These are phyloP conservation scores for Andrena trimmerana DNA, from an alignment of 2,888 invertebrate genomes.

Conservation along the genomic window DNA sequence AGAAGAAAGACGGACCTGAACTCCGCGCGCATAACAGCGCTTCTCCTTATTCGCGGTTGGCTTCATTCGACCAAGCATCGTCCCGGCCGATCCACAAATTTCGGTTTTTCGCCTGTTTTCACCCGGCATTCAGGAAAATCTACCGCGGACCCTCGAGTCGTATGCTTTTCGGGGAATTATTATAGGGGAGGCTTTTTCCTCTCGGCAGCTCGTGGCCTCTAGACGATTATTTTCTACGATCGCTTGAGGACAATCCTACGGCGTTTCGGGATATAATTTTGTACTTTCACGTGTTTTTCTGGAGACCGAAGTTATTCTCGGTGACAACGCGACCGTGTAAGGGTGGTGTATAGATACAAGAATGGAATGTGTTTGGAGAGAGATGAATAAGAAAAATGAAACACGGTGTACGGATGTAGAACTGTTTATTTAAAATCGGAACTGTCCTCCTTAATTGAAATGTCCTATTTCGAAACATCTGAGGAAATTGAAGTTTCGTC, in stretches of 20 bases:
- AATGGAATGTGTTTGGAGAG: background rate
- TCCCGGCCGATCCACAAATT: conserved; percentile 45
- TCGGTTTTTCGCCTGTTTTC: conserved; percentile 67
- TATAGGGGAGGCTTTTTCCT: background rate
- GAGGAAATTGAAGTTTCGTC: too few relatives aligned
- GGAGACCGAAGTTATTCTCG: background rate
- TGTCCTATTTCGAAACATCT: too few relatives aligned
- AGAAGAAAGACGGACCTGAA: conserved; percentile 62
- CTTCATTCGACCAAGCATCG: conserved; percentile 64
- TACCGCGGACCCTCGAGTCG: background rate
- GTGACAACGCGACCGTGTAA: background rate
- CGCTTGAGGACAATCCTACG: background rate
- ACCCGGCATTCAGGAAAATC: conserved; percentile 65
- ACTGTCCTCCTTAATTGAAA: too few relatives aligned
- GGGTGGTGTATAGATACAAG: background rate
- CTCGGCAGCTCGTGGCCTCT: background rate
- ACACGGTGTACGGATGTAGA: too few relatives aligned
- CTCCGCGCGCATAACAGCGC: conserved; percentile 30
- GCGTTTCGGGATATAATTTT: background rate
- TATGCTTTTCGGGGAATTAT: conserved; percentile 8
- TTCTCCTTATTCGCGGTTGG: conserved; percentile 70
- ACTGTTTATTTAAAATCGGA: too few relatives aligned
- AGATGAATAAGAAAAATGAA: background rate
- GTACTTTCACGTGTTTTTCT: background rate
- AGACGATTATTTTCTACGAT: background rate